A percentile compares a stretch with the other conserved stretches of the same genome.
Conservation (phyloP, 2,797 vertebrate genomes). For the Artibeus lituratus region DNA sequence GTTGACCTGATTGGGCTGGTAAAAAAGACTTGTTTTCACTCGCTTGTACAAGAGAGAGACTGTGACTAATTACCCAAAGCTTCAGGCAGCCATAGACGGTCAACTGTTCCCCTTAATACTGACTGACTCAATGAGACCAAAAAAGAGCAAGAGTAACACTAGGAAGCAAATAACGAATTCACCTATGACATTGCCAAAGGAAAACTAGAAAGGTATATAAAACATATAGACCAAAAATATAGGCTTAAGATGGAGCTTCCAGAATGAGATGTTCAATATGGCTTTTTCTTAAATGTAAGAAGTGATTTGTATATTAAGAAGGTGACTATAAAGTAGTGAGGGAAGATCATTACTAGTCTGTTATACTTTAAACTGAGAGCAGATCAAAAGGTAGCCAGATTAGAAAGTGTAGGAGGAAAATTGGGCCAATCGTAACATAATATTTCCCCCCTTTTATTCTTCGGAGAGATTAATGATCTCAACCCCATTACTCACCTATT, state of each 20-base stretch:
- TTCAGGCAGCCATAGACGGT: background rate
- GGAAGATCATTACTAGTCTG: background rate
- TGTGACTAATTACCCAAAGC: background rate
- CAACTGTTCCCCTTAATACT: background rate
- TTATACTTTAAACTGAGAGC: background rate
- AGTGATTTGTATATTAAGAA: background rate
- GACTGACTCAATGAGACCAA: background rate
- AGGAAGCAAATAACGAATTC: background rate
- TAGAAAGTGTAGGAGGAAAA: background rate
- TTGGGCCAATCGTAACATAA: background rate
- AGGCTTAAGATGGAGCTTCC: background rate
- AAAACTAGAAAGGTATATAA: background rate
- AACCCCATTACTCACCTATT: background rate
- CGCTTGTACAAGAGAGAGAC: background rate
- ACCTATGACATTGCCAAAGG: background rate
- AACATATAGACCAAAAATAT: background rate
- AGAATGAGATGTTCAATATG: background rate
- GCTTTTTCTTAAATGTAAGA: background rate
- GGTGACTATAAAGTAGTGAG: background rate
- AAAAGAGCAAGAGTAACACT: background rate
- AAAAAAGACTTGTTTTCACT: background rate
- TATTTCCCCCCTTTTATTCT: background rate
- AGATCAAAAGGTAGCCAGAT: background rate
- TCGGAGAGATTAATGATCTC: background rate
- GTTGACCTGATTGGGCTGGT: background rate